Evolutionary conservation across 1,140 invertebrate species (phyloP).

Genomic region (Cecropterus lyciades): DNA sequence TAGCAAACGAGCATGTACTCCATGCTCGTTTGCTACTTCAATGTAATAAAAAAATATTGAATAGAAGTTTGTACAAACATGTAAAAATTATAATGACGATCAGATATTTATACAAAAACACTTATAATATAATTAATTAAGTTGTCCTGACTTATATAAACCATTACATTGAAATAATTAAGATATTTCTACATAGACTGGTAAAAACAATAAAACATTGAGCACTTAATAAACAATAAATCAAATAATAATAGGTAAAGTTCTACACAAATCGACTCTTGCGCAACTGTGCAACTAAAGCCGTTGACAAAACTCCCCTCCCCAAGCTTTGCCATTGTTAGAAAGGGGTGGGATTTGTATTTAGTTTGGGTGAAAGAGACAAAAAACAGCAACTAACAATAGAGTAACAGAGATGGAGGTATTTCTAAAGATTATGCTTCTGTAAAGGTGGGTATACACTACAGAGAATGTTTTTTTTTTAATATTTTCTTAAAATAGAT

Average conservation of each 20-base stretch:
- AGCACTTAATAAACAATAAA: background rate
- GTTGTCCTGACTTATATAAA: no score
- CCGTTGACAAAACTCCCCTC: slow-evolving; percentile 26
- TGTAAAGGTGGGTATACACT: slow-evolving; percentile 5
- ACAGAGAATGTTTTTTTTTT: background rate
- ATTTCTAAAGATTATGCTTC: slow-evolving; percentile 14
- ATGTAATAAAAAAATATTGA: no score
- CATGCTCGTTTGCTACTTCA: no score
- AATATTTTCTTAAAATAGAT: background rate
- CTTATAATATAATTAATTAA: no score
- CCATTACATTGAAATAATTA: no score
- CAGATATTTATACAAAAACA: no score
- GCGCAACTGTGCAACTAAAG: slow-evolving; percentile 16
- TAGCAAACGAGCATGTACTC: no score
- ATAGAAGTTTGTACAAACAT: no score
- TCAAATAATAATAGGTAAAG: background rate
- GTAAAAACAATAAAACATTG: no score
- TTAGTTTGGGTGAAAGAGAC: slow-evolving; percentile 13
- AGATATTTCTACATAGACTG: no score
- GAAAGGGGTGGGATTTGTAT: slow-evolving; percentile 32
- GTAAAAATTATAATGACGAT: no score
- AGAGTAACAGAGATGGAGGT: slow-evolving; percentile 15
- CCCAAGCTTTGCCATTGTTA: slow-evolving; percentile 4
- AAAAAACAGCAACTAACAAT: slow-evolving; percentile 38
- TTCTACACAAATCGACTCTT: slow-evolving; percentile 12